Evolutionary conservation across 2,888 invertebrate genomes (phyloP).

Genomic region (Agelastica alni): DNA sequence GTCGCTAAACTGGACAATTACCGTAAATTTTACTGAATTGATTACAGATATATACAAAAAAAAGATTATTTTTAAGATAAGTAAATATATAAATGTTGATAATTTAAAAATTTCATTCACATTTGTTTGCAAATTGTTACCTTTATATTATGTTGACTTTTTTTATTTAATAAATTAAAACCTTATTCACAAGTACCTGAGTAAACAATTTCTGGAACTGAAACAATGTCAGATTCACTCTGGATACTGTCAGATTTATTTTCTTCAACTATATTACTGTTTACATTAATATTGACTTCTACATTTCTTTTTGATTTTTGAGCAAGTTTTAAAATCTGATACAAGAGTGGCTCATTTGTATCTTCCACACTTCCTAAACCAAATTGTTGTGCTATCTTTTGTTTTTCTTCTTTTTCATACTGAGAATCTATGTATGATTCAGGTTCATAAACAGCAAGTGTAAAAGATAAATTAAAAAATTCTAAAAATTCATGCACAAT

Average conservation of each 20-base stretch:
- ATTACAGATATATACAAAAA: too few relatives aligned
- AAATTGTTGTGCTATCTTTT: constrained; percentile 49
- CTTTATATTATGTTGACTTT: too few relatives aligned
- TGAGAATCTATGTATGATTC: constrained; percentile 73
- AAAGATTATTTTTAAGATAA: too few relatives aligned
- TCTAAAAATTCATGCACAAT: constrained; percentile 81
- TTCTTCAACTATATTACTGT: constrained; percentile 12
- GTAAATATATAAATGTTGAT: too few relatives aligned
- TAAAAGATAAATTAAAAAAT: constrained; percentile 78
- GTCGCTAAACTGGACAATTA: too few relatives aligned
- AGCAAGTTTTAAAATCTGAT: constrained; percentile 50
- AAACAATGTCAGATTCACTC: constrained; percentile 15
- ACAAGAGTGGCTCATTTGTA: constrained; percentile 46
- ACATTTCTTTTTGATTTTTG: constrained; percentile 41
- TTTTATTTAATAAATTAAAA: too few relatives aligned
- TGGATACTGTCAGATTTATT: constrained; percentile 14
- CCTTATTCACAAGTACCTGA: too few relatives aligned
- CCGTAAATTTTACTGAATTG: too few relatives aligned
- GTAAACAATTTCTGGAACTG: constrained; percentile 13
- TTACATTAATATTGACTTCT: constrained; percentile 42
- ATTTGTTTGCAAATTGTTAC: too few relatives aligned
- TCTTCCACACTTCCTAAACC: constrained; percentile 44
- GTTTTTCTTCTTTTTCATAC: constrained; percentile 65
- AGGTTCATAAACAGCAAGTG: constrained; percentile 79
- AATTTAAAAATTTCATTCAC: too few relatives aligned